Base-by-base conservation (phyloP, 1,140 invertebrate species). In the Nephotettix cincticeps region DNA sequence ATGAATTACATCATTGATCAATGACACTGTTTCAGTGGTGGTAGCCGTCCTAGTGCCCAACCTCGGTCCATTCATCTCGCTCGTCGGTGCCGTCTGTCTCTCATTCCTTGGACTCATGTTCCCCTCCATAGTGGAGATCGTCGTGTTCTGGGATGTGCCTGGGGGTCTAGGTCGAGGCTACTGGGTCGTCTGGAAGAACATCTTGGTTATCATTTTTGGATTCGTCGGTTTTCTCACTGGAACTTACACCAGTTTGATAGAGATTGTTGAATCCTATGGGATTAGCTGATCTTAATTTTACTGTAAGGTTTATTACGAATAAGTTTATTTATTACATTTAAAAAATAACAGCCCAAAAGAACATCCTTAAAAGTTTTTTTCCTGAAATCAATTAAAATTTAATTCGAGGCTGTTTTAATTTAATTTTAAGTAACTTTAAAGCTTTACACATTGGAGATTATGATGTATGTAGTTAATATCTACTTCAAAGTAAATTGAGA, bases 61-160 rank as follows among this genome's bases (percentile, higher is more conserved):
- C 75, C 83, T 98, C 54, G 92, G 93, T 54, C 84, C 95, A 0
- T 90, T 97, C 79, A 98, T 98, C 73, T 95, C 95, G 0, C 82
- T 97, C 28, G 92, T 97, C 54, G 96, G 96, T 1, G 93, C 96
- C 0, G 84, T 97, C 4, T 93, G 92, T 77, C 93, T 93, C 72
- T 93, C 93, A 21, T 89, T 92, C 0, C 82, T 97, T 65, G 94
- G 95, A 0, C 84, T 98, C 0, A 86, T 98, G 23, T 91, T 97
- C 75, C 96, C 96, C 0, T 91, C 95, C 1, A 80, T 96, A n/a
- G 90, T 97, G 61, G 93, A 98, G 76, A 85, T 96, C 68, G 83
- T 92, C 0, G 83, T 87, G 0, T 81, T 80, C 54, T 85, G 83
- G 74, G 74, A 76, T 11, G 72, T 72, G 6, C 71, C 73, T 19